A percentile compares a stretch with the other conserved stretches of the same genome.
These are phyloP conservation scores for Scatophagus argus DNA, from an alignment of 2,113 vertebrate species.

Conservation along the genomic window DNA sequence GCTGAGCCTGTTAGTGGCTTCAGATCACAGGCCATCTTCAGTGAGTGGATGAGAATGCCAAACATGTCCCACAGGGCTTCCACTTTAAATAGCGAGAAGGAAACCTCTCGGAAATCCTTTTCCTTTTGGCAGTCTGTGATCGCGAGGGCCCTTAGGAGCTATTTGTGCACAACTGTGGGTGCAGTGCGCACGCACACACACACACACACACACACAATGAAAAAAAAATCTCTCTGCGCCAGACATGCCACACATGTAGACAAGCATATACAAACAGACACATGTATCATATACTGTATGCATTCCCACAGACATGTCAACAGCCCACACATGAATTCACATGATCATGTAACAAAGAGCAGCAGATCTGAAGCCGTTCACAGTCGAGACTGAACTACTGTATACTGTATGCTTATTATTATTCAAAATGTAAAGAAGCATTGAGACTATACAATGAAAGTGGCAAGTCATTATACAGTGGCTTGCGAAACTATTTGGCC, in stretches of 20 bases:
- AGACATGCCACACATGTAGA: conserved; percentile 68
- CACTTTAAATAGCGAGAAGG: conserved; percentile 77
- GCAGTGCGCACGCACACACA: conserved; percentile 42
- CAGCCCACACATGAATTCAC: conserved; percentile 63
- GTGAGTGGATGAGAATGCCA: conserved; percentile 82
- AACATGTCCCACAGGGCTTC: conserved; percentile 79
- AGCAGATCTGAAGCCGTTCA: conserved; percentile 20
- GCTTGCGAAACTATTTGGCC: too few species aligned
- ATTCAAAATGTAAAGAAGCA: not conserved
- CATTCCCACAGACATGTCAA: conserved; percentile 39
- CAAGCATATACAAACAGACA: conserved; percentile 51
- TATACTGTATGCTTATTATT: not conserved
- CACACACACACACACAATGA: conserved; percentile 14
- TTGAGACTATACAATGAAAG: not conserved
- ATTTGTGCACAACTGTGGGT: conserved; percentile 63
- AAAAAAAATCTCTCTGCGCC: conserved; percentile 35
- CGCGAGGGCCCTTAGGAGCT: conserved; percentile 74
- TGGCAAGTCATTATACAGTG: not conserved
- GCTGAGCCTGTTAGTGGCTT: conserved; percentile 79
- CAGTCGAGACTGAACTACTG: not conserved
- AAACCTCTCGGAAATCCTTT: conserved; percentile 83
- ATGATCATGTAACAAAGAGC: conserved; percentile 33
- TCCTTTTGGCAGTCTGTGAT: conserved; percentile 80
- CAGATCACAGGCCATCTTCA: conserved; percentile 82
- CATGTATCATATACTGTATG: conserved; percentile 30